phyloP scores from a whole-genome alignment of 2,888 invertebrate species.

The Masnerella sp. region DNA sequence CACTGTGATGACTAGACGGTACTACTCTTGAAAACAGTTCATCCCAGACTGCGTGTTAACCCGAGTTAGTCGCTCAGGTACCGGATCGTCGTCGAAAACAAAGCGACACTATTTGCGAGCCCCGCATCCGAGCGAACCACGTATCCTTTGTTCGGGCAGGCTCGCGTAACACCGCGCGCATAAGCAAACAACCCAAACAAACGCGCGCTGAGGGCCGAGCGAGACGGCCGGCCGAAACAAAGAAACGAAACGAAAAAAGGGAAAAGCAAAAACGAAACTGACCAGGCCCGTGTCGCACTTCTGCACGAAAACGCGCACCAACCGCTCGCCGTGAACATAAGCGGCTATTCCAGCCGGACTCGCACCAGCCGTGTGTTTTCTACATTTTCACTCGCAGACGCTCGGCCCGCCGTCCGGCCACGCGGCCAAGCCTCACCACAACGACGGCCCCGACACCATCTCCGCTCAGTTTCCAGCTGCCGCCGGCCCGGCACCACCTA shows the following conservation, averaged over 20 bases:
- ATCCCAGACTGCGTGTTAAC: slow-evolving; percentile 50
- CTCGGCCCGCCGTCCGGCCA: too few relatives aligned
- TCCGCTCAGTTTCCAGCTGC: too few relatives aligned
- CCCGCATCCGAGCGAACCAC: slow-evolving; percentile 41
- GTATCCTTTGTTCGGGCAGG: slow-evolving; percentile 44
- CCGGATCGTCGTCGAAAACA: slow-evolving; percentile 51
- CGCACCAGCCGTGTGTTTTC: slow-evolving; percentile 38
- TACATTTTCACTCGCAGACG: slow-evolving; percentile 50
- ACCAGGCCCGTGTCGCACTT: slow-evolving; percentile 35
- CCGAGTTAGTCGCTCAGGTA: slow-evolving; percentile 52
- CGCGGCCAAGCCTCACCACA: too few relatives aligned
- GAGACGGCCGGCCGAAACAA: slow-evolving; percentile 15
- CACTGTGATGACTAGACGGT: slow-evolving; percentile 74
- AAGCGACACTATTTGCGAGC: slow-evolving; percentile 54
- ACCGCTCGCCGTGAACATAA: slow-evolving; percentile 42
- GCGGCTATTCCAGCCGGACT: slow-evolving; percentile 36
- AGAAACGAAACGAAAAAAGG: slow-evolving; percentile 20
- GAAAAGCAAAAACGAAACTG: slow-evolving; percentile 33
- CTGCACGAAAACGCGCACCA: slow-evolving; percentile 34
- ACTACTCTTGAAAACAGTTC: slow-evolving; percentile 66
- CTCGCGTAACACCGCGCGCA: slow-evolving; percentile 41
- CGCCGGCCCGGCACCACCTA: too few relatives aligned
- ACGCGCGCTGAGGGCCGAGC: neutral
- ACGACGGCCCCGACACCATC: too few relatives aligned
- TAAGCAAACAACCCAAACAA: slow-evolving; percentile 37